Base-by-base conservation (phyloP, 2,797 vertebrate species). In the Rhadinocentrus ornatus region DNA sequence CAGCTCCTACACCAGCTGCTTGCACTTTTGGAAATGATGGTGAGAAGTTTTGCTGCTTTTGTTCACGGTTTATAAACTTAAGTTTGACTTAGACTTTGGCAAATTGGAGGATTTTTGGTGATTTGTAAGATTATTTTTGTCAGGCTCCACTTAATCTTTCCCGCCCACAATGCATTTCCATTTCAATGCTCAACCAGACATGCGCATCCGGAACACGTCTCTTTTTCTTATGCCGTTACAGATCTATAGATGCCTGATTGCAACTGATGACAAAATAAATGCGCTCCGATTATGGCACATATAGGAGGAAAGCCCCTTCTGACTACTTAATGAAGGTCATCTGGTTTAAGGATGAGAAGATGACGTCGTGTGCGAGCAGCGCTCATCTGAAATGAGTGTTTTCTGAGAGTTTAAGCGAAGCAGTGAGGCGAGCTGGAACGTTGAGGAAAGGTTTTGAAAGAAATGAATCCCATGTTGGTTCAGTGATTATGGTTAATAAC, bases 401-500 rank as follows among this genome's bases (percentile, higher is more conserved):
- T 77, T 29, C 62, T n/a, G n/a, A 66, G 73, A 69, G 48, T 37
- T 34, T 41, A 57, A 82, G 65, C 34, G 77, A 86, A 61, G 63
- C 61, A 6, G 56, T 54, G 85, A 85, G 71, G 58, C 24, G 48
- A 60, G 57, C 56, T 64, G 74, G 80, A 85, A 84, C 86, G 78
- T 66, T 46, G 52, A 83, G 72, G 46, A 68, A 76, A 56, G 58
- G 66, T 78, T 88, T 74, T 58, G 62, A 64, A 37, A 77, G 85
- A 83, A 87, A 86, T 53, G 44, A 55, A 82, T 86, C 74, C 74
- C 22, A 37, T 83, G 86, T 83, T 89, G 82, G 76, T 88, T 80
- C 74, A 71, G 7, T 87, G 81, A 87, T 89, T 92, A 83, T 88
- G 86, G 83, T 84, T 88, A 86, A 87, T 90, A 84, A 85, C 88